Evolutionary conservation across 2,888 invertebrate genomes (phyloP), one percentile per base, ranked within the genome.

Genomic region (Drosophila phalerata): DNA sequence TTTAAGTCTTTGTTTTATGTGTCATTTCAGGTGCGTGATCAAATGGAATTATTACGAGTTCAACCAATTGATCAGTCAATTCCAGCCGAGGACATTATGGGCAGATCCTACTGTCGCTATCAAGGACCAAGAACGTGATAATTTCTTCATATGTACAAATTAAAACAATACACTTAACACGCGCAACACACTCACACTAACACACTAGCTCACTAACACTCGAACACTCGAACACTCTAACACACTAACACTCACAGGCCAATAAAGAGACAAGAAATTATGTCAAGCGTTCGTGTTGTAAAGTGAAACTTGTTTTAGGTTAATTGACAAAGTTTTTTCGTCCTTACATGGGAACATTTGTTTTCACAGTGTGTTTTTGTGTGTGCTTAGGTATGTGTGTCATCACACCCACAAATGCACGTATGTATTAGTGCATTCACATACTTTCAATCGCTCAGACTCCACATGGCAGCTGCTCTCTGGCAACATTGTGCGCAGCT

Each of bases 61-160:
- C 93, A 93, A 75, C 94, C 94, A 28, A 92, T 94, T 80, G 94
- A 94, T 90, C 94, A 94, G 81, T 93, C 93, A 86, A 94, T 94
- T 90, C 94, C 94, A 73, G 92, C 93, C 71, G 93, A 94, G 87
- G 94, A 94, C 89, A 93, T 94, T 84, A 93, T 94, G 91, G 94
- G 94, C 73, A 92, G 94, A 83, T 93, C 94, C 80, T 94, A 94
- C 90, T 94, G 94, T 89, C 94, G 94, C 77, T 94, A 93, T 87
- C 91, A 92, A 90, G 93, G 92, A 91, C 92, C 93, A 92, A 92
- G 92, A 90, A 92, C 92, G 90, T 93, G 92, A 93, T 92, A 86
- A 86, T 82, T 89, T 85, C 75, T 87, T 76, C 67, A 87, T 77
- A 69, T 73, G 75, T 77, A 87, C 76, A 77, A 62, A 66, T 79